Evolutionary conservation across 2,113 vertebrate species (phyloP).

Genomic region (Pelobates fuscus): DNA sequence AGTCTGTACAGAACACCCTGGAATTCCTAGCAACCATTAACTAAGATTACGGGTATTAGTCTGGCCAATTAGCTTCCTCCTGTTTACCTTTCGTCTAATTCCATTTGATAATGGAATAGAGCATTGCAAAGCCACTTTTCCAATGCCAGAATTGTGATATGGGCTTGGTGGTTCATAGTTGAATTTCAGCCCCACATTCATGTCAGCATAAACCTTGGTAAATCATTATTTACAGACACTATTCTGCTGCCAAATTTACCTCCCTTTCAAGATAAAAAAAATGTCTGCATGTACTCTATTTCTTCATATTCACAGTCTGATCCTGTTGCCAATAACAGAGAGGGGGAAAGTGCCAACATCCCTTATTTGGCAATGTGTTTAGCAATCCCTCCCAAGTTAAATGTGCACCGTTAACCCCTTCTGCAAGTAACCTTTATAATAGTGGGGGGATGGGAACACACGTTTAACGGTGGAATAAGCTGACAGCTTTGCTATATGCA

Average conservation of each 20-base stretch:
- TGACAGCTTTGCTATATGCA: too few relatives aligned
- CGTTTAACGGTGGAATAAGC: too few relatives aligned
- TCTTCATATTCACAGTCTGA: conserved; percentile 14
- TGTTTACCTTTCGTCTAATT: conserved; percentile 6
- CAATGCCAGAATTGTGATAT: not conserved
- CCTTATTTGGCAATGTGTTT: conserved; percentile 12
- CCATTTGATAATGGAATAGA: not conserved
- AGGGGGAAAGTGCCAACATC: conserved; percentile 8
- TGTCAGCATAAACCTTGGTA: conserved; percentile 10
- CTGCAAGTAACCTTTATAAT: too few relatives aligned
- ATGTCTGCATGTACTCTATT: conserved; percentile 3
- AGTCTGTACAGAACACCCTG: not conserved
- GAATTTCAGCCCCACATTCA: not conserved
- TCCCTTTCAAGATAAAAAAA: not conserved
- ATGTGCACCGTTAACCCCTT: not conserved
- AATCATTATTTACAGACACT: conserved; percentile 10
- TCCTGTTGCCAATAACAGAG: not conserved
- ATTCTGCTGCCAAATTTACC: not conserved
- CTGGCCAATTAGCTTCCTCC: not conserved
- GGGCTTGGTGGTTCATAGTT: conserved; percentile 11
- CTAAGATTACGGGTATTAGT: not conserved
- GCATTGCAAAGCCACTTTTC: not conserved
- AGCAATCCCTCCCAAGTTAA: not conserved
- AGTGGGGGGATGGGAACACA: too few relatives aligned
- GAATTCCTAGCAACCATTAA: not conserved